Conservation (phyloP, 2,797 vertebrate genomes). For the Taenioides sp. region DNA sequence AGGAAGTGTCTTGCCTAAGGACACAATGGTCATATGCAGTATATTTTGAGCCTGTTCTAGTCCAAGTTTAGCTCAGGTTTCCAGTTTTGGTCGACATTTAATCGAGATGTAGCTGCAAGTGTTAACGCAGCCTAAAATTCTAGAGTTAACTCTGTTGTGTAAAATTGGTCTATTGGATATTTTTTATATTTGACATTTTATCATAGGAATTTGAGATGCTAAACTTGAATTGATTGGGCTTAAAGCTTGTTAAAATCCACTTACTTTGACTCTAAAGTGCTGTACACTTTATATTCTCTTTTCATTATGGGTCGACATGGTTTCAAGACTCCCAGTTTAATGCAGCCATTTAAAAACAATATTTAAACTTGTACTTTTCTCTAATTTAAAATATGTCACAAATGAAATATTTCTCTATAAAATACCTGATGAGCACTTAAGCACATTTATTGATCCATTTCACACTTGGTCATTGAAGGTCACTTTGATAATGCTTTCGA, state of each 20-base stretch:
- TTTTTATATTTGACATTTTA: not conserved
- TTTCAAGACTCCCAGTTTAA: conserved; percentile 61
- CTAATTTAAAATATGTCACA: conserved; percentile 75
- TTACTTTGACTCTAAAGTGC: no score
- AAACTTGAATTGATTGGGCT: not conserved
- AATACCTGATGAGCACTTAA: conserved; percentile 75
- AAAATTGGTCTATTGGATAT: not conserved
- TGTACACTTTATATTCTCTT: conserved; percentile 32
- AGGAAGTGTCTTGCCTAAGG: no score
- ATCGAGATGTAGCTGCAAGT: not conserved
- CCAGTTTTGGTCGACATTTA: not conserved
- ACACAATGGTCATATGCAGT: no score
- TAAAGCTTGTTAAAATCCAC: conserved; percentile 14
- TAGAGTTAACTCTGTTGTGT: not conserved
- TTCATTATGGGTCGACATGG: conserved; percentile 25
- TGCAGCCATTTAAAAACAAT: conserved; percentile 79
- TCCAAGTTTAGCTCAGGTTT: not conserved
- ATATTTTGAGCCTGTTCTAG: not conserved
- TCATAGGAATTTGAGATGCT: conserved; percentile 14
- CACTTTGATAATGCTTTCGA: conserved; percentile 74
- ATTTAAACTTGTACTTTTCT: conserved; percentile 74
- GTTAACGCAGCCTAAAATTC: not conserved
- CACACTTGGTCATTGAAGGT: conserved; percentile 75
- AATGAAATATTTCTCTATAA: conserved; percentile 80
- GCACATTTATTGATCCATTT: conserved; percentile 83